Percentiles rank a stretch among this genome's conserved stretches.
Evolutionary conservation across 2,797 vertebrate species (phyloP).

Genomic region (Cichlasoma orientale): DNA sequence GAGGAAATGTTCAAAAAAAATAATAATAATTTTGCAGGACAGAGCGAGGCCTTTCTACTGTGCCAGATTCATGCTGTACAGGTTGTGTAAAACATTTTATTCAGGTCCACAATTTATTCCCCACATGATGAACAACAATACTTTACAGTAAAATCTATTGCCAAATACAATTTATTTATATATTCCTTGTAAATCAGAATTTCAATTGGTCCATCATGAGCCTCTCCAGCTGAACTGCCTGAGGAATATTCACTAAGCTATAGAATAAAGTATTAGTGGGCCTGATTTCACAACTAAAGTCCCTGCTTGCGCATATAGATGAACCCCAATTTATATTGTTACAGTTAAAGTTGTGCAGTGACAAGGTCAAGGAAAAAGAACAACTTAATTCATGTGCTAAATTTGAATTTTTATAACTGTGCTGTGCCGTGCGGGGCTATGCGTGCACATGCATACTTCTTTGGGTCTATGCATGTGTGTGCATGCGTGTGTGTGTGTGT

Average conservation of each 20-base stretch:
- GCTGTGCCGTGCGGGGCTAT: conserved; percentile 19
- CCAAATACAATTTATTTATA: conserved; percentile 51
- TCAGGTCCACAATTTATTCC: conserved; percentile 5
- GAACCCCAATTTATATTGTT: conserved; percentile 74
- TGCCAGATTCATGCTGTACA: neutral
- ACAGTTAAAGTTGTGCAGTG: conserved; percentile 72
- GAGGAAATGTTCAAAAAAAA: conserved; percentile 26
- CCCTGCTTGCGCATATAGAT: conserved; percentile 71
- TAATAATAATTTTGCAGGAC: neutral
- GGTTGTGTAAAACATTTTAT: conserved; percentile 25
- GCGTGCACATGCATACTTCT: conserved; percentile 49
- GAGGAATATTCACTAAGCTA: conserved; percentile 47
- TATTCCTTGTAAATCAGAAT: conserved; percentile 59
- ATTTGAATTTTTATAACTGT: conserved; percentile 75
- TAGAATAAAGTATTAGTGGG: conserved; percentile 65
- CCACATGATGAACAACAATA: conserved; percentile 48
- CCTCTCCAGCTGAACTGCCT: conserved; percentile 31
- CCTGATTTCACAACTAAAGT: conserved; percentile 61
- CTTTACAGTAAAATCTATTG: conserved; percentile 47
- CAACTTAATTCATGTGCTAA: conserved; percentile 77
- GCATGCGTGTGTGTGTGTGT: conserved; percentile 6
- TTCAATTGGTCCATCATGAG: conserved; percentile 42
- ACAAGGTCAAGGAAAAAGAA: conserved; percentile 74
- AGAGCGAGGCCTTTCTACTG: neutral
- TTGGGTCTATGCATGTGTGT: conserved; percentile 22